Conservation (phyloP, 1,140 invertebrate genomes). For the Drosophila fuyamai region DNA sequence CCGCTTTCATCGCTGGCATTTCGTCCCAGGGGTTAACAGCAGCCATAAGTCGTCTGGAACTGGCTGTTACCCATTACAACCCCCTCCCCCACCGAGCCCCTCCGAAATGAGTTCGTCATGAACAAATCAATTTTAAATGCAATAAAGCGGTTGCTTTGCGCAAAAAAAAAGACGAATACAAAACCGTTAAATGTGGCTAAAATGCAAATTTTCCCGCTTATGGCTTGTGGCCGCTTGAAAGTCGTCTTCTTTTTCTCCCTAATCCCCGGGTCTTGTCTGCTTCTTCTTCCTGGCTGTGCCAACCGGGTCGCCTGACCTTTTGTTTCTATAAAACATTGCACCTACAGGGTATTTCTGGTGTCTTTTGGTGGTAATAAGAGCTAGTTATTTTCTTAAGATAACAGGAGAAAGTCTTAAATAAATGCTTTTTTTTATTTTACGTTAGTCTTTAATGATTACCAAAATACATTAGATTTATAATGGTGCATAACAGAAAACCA, state of each 20-base stretch:
- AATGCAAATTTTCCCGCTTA: slow-evolving; percentile 71
- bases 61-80: slow-evolving; percentile 15
- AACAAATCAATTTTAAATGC: slow-evolving; percentile 79
- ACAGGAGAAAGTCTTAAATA: too few species aligned
- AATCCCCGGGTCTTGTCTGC: neutral
- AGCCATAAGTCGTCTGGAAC: slow-evolving; percentile 34
- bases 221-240: slow-evolving; percentile 40
- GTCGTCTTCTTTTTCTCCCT: slow-evolving; percentile 12
- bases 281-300: slow-evolving; percentile 29
- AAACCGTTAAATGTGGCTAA: slow-evolving; percentile 78
- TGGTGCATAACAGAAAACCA: too few species aligned
- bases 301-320: slow-evolving; percentile 57
- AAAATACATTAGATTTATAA: too few species aligned
- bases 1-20: slow-evolving; percentile 73
- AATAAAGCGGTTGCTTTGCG: slow-evolving; percentile 40
- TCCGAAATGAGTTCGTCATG: slow-evolving; percentile 75
- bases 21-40: slow-evolving; percentile 45
- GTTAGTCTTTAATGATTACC: too few species aligned
- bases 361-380: neutral
- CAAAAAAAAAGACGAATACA: slow-evolving; percentile 14
- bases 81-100: neutral
- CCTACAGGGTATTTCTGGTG: slow-evolving; percentile 3
- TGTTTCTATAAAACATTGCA: slow-evolving; percentile 3
- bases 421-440: too few species aligned
- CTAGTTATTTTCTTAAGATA: too few species aligned